phyloP scores from a whole-genome alignment of 2,113 vertebrate species.

The Boulengeromyrus knoepffleri region DNA sequence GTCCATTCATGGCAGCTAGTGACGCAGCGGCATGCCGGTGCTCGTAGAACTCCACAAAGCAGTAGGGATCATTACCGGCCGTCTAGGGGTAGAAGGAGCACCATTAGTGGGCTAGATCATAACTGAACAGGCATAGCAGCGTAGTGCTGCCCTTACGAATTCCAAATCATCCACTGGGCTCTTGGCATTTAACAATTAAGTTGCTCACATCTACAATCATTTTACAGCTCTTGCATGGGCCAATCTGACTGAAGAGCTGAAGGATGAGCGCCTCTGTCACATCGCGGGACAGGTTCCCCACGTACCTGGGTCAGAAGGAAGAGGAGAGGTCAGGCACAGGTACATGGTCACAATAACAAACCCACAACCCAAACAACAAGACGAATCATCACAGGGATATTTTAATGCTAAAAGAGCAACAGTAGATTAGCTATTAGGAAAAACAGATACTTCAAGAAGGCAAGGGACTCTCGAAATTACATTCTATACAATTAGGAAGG shows the following conservation, averaged over 20 bases:
- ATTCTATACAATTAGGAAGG: not conserved
- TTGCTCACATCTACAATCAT: conserved; percentile 81
- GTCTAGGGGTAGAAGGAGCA: conserved; percentile 47
- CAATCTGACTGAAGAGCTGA: conserved; percentile 79
- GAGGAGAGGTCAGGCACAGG: not conserved
- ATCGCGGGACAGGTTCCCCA: conserved; percentile 77
- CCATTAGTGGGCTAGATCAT: not conserved
- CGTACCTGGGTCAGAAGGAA: conserved; percentile 56
- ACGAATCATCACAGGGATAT: not conserved
- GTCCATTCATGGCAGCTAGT: conserved; percentile 76
- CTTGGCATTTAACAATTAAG: not conserved
- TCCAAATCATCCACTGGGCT: not conserved
- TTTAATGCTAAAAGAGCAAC: not conserved
- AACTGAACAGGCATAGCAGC: not conserved
- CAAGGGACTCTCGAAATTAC: not conserved
- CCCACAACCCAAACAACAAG: not conserved
- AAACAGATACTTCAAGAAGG: not conserved
- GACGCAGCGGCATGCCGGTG: conserved; percentile 75
- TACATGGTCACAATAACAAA: not conserved
- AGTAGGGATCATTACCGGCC: conserved; percentile 76
- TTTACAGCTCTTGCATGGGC: conserved; percentile 81
- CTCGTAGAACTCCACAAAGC: conserved; percentile 80
- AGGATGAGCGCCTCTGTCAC: conserved; percentile 78
- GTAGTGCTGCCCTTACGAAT: not conserved
- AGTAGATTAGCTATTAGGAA: not conserved